Evolutionary conservation across 2,113 vertebrate genomes (phyloP).

Genomic region (Malaclemys terrapin): DNA sequence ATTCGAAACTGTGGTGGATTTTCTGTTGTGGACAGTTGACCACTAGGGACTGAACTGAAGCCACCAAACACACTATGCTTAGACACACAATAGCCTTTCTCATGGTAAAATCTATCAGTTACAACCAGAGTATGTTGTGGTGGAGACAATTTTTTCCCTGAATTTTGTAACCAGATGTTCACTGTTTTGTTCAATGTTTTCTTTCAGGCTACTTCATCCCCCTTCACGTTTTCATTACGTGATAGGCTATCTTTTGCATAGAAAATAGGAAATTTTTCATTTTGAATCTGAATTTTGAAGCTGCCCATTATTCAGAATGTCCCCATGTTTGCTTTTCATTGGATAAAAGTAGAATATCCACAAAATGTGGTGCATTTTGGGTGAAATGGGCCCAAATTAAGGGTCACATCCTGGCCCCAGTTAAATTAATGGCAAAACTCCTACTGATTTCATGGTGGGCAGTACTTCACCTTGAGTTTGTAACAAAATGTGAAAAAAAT

Average conservation of each 20-base stretch:
- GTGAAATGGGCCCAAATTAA: background rate
- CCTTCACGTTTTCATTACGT: slow-evolving; percentile 9
- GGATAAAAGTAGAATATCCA: slow-evolving; percentile 44
- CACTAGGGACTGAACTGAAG: background rate
- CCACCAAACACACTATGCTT: slow-evolving; percentile 9
- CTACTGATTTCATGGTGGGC: background rate
- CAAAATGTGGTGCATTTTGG: background rate
- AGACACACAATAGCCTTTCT: background rate
- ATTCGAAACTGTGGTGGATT: slow-evolving; percentile 36
- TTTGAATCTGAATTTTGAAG: slow-evolving; percentile 43
- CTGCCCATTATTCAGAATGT: slow-evolving; percentile 35
- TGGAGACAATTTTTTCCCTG: background rate
- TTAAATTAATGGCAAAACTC: background rate
- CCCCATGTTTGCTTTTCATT: background rate
- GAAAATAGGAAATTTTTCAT: background rate
- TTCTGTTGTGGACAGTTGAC: slow-evolving; percentile 21
- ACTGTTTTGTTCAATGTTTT: background rate
- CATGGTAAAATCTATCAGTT: background rate
- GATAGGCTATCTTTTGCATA: slow-evolving; percentile 6
- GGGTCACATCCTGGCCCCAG: background rate
- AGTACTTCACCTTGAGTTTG: background rate
- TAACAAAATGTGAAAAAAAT: background rate
- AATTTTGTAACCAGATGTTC: slow-evolving; percentile 23
- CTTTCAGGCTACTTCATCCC: slow-evolving; percentile 41
- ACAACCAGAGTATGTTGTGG: background rate